Evolutionary conservation across 92 coral and sea anemone species (phyloP).

Genomic region (Galaxea fascicularis): DNA sequence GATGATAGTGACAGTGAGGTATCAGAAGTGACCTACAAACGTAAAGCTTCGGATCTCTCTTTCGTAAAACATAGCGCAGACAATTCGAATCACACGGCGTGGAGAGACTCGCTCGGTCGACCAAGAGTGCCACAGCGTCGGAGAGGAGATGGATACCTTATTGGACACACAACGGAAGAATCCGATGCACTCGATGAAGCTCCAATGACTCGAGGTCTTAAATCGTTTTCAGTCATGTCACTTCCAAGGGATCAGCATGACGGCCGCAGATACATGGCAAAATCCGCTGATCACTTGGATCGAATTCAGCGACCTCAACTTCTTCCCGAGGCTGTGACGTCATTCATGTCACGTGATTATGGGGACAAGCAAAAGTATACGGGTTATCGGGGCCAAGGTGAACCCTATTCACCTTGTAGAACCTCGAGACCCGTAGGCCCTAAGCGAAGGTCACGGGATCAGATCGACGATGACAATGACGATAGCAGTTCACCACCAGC

Average conservation of each 20-base stretch:
- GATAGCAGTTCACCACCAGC: conserved; percentile 42
- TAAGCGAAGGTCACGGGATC: conserved; percentile 63
- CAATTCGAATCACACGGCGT: conserved; percentile 67
- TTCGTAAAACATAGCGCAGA: conserved; percentile 73
- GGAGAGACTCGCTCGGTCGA: conserved; percentile 82
- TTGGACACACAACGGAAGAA: conserved; percentile 67
- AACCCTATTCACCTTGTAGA: conserved; percentile 26
- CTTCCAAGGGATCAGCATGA: conserved; percentile 71
- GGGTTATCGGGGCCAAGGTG: conserved; percentile 32
- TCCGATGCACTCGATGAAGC: conserved; percentile 61
- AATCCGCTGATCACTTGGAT: conserved; percentile 59
- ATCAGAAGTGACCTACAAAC: conserved; percentile 74
- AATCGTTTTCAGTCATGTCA: conserved; percentile 74
- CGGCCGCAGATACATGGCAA: conserved; percentile 60
- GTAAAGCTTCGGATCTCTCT: conserved; percentile 45
- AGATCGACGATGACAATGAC: conserved; percentile 54
- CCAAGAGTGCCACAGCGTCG: conserved; percentile 17
- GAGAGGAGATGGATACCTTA: conserved; percentile 28
- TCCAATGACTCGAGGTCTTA: conserved; percentile 47
- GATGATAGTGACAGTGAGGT: conserved; percentile 77
- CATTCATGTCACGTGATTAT: conserved; percentile 86
- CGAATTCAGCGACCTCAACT: conserved; percentile 48
- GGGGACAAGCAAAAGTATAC: conserved; percentile 41
- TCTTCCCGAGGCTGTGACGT: conserved; percentile 86
- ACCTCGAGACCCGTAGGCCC: conserved; percentile 45